Evolutionary conservation across 1,140 invertebrate species (phyloP).

Genomic region (Homarus americanus): DNA sequence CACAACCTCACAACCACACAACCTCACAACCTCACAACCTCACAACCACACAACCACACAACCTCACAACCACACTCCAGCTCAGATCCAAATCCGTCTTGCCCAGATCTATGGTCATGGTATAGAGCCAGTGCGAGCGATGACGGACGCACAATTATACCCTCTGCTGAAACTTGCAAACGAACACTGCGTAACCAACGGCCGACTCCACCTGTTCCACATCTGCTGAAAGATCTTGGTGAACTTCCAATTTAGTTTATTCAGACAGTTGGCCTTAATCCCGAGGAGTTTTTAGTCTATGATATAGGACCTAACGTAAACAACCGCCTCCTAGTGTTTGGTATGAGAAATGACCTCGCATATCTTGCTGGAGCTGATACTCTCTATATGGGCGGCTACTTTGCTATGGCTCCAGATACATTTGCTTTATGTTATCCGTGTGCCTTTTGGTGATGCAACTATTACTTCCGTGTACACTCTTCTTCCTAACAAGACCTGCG

Average conservation of each 20-base stretch:
- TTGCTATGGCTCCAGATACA: constrained; percentile 62
- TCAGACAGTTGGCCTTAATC: constrained; percentile 42
- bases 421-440: constrained; percentile 61
- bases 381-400: constrained; percentile 64
- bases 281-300: constrained; percentile 54
- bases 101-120: no score
- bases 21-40: no score
- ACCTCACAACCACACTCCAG: no score
- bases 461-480: constrained; percentile 31
- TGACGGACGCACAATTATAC: no score
- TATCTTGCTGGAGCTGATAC: constrained; percentile 53
- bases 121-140: no score
- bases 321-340: constrained; percentile 68
- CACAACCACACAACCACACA: no score
- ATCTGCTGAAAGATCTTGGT: no score
- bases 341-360: constrained; percentile 37
- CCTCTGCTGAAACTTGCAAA: no score
- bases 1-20: no score
- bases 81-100: no score
- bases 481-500: constrained; percentile 66
- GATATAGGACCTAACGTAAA: constrained; percentile 54
- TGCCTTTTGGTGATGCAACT: constrained; percentile 30
- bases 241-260: background rate
- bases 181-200: no score
- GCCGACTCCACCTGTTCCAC: no score